Conservation (phyloP, 2,797 vertebrate genomes). For the Propithecus deckenii region DNA sequence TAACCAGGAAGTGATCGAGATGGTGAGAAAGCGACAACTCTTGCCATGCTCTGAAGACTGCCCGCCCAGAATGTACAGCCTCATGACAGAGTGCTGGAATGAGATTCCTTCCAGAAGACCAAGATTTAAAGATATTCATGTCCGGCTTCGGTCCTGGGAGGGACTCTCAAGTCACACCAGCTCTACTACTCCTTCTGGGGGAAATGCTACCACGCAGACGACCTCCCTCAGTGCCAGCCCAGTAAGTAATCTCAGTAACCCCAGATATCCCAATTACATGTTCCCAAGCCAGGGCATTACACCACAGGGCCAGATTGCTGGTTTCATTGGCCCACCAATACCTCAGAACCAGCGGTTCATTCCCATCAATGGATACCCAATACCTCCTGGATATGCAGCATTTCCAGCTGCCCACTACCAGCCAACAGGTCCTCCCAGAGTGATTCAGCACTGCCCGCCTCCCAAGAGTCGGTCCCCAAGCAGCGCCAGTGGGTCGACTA, state of each 20-base stretch:
- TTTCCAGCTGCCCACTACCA: slow-evolving; percentile 94
- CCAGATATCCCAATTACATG: slow-evolving; percentile 94
- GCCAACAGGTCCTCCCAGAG: slow-evolving; percentile 89
- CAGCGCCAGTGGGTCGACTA: slow-evolving; percentile 98
- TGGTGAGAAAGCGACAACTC: slow-evolving; percentile 96
- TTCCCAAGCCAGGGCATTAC: slow-evolving; percentile 92
- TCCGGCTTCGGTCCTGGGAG: slow-evolving; percentile 95
- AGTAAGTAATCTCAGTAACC: slow-evolving; percentile 97
- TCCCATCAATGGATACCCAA: slow-evolving; percentile 96
- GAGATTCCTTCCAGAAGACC: slow-evolving; percentile 94
- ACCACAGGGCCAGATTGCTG: slow-evolving; percentile 90
- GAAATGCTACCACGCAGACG: slow-evolving; percentile 98
- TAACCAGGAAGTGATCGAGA: slow-evolving; percentile 99
- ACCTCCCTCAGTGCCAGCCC: slow-evolving; percentile 98
- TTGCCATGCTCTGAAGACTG: slow-evolving; percentile 98
- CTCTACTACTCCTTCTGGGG: slow-evolving; percentile 96
- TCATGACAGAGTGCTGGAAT: slow-evolving; percentile 99
- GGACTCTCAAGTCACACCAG: slow-evolving; percentile 96
- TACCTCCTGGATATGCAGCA: slow-evolving; percentile 95
- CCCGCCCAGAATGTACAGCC: slow-evolving; percentile 93
- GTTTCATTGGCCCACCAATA: slow-evolving; percentile 91
- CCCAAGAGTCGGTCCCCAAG: slow-evolving; percentile 98
- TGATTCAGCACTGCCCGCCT: slow-evolving; percentile 96
- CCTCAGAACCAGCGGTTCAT: slow-evolving; percentile 95
- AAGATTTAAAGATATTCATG: slow-evolving; percentile 96